Percentiles rank a stretch among this genome's conserved stretches.
Evolutionary conservation across 2,113 vertebrate genomes (phyloP).

Genomic region (Dolichotis patagonum): DNA sequence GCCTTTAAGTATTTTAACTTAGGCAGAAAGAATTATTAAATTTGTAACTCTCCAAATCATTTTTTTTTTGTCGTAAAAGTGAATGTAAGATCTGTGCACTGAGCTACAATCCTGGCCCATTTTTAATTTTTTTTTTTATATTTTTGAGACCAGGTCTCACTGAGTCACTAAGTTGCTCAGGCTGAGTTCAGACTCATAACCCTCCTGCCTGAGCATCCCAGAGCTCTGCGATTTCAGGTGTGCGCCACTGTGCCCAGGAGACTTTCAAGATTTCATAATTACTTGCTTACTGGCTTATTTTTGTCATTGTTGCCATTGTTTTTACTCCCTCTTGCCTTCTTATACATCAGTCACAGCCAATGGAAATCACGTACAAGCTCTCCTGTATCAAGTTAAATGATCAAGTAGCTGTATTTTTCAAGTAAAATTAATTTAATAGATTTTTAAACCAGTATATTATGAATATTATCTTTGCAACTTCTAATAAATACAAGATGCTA

Average conservation of each 20-base stretch:
- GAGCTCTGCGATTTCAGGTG: neutral
- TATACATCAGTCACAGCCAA: neutral
- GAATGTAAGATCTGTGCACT: neutral
- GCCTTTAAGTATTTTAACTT: neutral
- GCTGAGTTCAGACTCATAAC: neutral
- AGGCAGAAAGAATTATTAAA: neutral
- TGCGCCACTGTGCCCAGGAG: neutral
- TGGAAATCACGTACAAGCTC: neutral
- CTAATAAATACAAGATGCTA: neutral
- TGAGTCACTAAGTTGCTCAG: neutral
- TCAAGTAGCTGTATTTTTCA: neutral
- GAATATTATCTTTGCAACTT: neutral
- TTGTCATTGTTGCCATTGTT: neutral
- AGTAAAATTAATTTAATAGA: constrained; percentile 8
- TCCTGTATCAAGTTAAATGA: neutral
- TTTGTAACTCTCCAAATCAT: neutral
- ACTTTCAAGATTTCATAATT: neutral
- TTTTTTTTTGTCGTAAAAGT: neutral
- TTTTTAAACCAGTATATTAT: neutral
- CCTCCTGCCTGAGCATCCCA: neutral
- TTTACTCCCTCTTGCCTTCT: neutral
- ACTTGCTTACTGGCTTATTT: neutral
- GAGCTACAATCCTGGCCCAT: neutral
- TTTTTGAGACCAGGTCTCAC: neutral
- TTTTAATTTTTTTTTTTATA: neutral